Conservation (phyloP, 2,888 invertebrate genomes). For the Beris chalybata region DNA sequence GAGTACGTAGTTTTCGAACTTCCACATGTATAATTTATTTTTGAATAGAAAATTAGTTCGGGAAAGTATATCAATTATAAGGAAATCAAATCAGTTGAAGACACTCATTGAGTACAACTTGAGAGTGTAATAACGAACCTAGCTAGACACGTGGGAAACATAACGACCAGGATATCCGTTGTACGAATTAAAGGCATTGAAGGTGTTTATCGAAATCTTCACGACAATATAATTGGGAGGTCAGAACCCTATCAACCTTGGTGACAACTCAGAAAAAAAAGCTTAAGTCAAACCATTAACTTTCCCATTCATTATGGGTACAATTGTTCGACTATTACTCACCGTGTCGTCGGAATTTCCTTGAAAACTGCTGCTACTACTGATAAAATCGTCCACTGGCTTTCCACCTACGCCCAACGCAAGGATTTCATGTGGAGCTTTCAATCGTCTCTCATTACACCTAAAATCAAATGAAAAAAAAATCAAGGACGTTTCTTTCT, state of each 20-base stretch:
- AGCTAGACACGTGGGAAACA: too few species aligned
- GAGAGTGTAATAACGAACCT: too few species aligned
- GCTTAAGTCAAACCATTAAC: background rate
- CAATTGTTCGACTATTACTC: constrained; percentile 21
- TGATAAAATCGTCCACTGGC: constrained; percentile 28
- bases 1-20: too few species aligned
- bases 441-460: constrained; percentile 31
- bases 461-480: constrained; percentile 22
- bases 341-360: constrained; percentile 33
- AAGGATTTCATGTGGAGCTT: constrained; percentile 44
- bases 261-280: constrained; percentile 8
- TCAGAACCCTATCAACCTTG: constrained; percentile 17
- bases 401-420: constrained; percentile 41
- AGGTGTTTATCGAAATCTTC: too few species aligned
- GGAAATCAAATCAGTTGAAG: too few species aligned
- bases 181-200: too few species aligned
- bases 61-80: too few species aligned
- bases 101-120: too few species aligned
- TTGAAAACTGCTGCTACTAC: constrained; percentile 18
- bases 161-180: too few species aligned
- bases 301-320: constrained; percentile 20
- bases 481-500: background rate
- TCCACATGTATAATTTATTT: too few species aligned
- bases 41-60: too few species aligned
- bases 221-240: background rate